Base-by-base conservation (phyloP, 2,888 invertebrate species). In the Diploptera punctata region DNA sequence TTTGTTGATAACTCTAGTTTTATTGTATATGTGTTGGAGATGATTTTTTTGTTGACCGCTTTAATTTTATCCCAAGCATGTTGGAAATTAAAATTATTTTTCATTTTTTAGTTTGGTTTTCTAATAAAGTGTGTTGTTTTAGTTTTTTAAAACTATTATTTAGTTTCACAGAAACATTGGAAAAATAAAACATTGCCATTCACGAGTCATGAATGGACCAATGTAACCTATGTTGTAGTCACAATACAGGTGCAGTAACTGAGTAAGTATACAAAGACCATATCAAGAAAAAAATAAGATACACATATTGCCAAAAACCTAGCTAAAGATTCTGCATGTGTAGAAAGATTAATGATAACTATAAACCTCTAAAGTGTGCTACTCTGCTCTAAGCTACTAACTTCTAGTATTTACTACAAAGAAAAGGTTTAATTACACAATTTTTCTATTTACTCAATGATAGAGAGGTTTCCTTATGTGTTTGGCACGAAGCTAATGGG, bases 171-270 rank as follows among this genome's bases (percentile, higher is more conserved):
- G 24, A 19, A 61, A 61, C 29, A 26, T 9, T 61, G 61, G 16
- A n/a, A 9, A 57, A 26, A 7, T 3, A 26, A 61, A 29, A 61
- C n/a, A 26, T 31, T 31, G n/a, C n/a, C n/a, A n/a, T n/a, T n/a
- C n/a, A n/a, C n/a, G n/a, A n/a, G n/a, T n/a, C n/a, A 61, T 29
- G 72, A 19, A 72, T 72, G 44, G 72, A 74, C 33, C 72, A 70
- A 60, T 74, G 72, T 67, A 70, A 74, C 57, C 18, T 60, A 19
- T 73, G 74, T 19, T 44, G 33, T 68, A 54, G 52, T 31, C 31
- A 65, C 43, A 60, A 70, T 65, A 26, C 47, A 24, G 70, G 62
- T 18, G 57, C 62, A 60, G 52, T 70, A 38, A 13, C 21, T 47
- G 62, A 72, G 57, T 47, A 67, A 7, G 49, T 49, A 49, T 49